Evolutionary conservation across 1,140 invertebrate species (phyloP), one percentile per base, ranked within the genome.

Genomic region (Trialeurodes vaporariorum): DNA sequence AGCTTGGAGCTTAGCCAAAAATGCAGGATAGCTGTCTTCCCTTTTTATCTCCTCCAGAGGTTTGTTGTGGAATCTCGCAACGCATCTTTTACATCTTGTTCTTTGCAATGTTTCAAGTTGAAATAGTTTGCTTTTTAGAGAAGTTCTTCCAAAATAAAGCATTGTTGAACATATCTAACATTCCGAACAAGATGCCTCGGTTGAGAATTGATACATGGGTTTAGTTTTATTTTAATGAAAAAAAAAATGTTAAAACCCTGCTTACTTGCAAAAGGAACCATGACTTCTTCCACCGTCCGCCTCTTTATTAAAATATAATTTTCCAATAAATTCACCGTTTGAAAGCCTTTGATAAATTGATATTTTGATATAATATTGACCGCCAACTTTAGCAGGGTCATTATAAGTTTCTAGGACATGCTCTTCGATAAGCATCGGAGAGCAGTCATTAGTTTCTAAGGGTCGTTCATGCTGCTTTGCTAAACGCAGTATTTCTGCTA

Each of bases 291-390:
- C 86, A 0, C 89, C 89, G 74, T 91, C 87, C 60, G 86, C 87
- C 78, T 93, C 90, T 70, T 90, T 85, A 78, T 96, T 92, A 27
- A 96, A 87, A 78, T 94, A 95, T 60, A 96, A 81, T 76, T 94
- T 90, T 34, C 93, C 93, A 65, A 93, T 81, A 79, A 90, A 95
- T 77, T 92, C 89, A 67, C 90, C 90, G 79, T 92, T 92, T 60
- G 89, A 87, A 72, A 87, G 89, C 76, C 92, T 82, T 79, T 93
- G 91, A 67, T 89, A 80, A 75, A 95, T 92, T 59, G 89, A 89
- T 40, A 96, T 81, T 76, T 90, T 91, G 73, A 93, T 92, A 77
- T 92, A 86, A 79, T 92, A 90, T 70, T 87, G 82, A 21, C 84
- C 83, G 71, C 83, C 80, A 71, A 49, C 34, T 49, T 49, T 49